Evolutionary conservation across 2,888 invertebrate genomes (phyloP), one percentile per base, ranked within the genome.

Genomic region (Eupithecia pulchellata): DNA sequence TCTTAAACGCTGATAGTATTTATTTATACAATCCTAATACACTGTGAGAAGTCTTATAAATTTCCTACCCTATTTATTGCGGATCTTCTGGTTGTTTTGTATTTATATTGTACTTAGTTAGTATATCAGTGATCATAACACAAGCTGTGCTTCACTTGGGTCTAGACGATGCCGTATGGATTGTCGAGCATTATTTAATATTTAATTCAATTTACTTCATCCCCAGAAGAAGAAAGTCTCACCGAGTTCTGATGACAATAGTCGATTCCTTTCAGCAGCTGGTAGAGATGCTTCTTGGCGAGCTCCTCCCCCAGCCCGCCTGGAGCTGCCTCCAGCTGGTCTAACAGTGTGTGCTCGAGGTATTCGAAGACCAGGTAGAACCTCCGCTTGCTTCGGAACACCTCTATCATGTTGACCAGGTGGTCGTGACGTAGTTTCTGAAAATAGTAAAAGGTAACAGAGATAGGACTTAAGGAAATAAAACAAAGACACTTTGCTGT

Each of bases 361-460:
- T 97, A 98, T 88, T 98, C 98, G 87, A 98, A 98, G 11, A 98
- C 98, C 36, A 98, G 93, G 90, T 98, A 98, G 86, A 98, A 97
- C 66, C 98, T 95, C 81, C 97, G 96, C 87, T 97, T 96, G 69
- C 97, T 95, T 17, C 98, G 95, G 88, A 98, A 98, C 76, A 98
- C 98, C 90, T 98, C 98, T 75, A 98, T 96, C 95, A 98, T 96
- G 84, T 97, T 97, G 66, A 98, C 98, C 73, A 98, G 90, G 90
- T 98, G 98, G 81, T 98, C 98, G 86, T 98, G 98, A 9, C 96
- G 96, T 71, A 98, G 95, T 95, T 97, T 97, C 98, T 98, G 92
- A 5, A 84, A 81, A 5, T 20, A 14, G 0, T 30, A n/a, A 58
- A 4, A 14, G 27, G n/a, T n/a, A n/a, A 29, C 0, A 4, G 1